Evolutionary conservation across 1,140 invertebrate species (phyloP).

Genomic region (Dendrolimus kikuchii): DNA sequence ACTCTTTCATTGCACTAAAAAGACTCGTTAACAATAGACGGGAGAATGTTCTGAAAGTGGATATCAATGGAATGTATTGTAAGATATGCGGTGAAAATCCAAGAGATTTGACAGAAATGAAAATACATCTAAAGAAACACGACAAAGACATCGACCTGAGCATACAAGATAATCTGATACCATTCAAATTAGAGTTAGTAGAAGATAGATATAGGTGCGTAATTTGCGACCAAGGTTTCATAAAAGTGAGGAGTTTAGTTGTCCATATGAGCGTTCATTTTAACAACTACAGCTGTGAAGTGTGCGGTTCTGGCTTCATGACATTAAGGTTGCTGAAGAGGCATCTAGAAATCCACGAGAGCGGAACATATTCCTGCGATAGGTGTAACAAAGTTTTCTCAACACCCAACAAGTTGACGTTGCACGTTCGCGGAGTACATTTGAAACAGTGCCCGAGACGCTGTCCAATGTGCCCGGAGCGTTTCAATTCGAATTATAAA

Average conservation of each 20-base stretch:
- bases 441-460: constrained; percentile 51
- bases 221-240: constrained; percentile 73
- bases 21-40: constrained; percentile 48
- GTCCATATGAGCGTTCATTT: constrained; percentile 66
- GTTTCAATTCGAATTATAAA: constrained; percentile 58
- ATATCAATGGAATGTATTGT: constrained; percentile 43
- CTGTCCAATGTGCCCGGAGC: constrained; percentile 60
- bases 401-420: constrained; percentile 44
- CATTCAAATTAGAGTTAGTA: constrained; percentile 42
- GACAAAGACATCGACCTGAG: constrained; percentile 46
- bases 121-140: constrained; percentile 49
- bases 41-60: constrained; percentile 55
- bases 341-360: constrained; percentile 68
- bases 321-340: constrained; percentile 71
- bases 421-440: constrained; percentile 55
- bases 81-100: constrained; percentile 38
- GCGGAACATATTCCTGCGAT: constrained; percentile 54
- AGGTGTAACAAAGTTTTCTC: constrained; percentile 55
- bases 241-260: constrained; percentile 56
- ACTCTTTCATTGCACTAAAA: constrained; percentile 44
- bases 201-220: constrained; percentile 61
- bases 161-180: constrained; percentile 56
- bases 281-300: constrained; percentile 63
- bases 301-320: constrained; percentile 71
- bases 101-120: constrained; percentile 34